Evolutionary conservation across 1,140 invertebrate genomes (phyloP), one percentile per base, ranked within the genome.

Genomic region (Drosophila subobscura): DNA sequence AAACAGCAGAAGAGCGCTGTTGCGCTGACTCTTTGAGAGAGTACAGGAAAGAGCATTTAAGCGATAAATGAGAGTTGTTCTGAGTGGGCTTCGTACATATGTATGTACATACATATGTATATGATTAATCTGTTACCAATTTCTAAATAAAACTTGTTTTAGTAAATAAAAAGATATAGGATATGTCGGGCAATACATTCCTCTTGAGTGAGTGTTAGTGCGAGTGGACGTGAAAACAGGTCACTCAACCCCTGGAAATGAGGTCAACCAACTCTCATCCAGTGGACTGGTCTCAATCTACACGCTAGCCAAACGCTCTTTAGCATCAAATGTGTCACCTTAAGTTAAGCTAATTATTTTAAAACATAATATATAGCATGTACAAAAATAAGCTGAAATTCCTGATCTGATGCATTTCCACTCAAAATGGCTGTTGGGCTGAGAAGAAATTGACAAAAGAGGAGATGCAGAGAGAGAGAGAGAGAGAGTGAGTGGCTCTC

Each of bases 211-310:
- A 45, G 41, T 53, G 20, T 5, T 2, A 14, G 3, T 7, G 27
- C 16, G 50, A 20, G 47, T 22, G 22, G 23, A 10, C 25, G 12
- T 49, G 37, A 74, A 78, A 86, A 37, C 74, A 81, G 83, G 83
- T 86, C 83, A 88, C 83, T 86, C 83, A 86, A 88, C 83, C 71
- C 74, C 58, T 61, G 57, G 27, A 46, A 88, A 86, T 86, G 83
- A 86, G 83, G 83, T 88, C 83, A 86, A 86, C 78, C 81, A 86
- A 88, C 78, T 47, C 29, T 53, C 72, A 44, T n/a, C 23, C 27
- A 41, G 8, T 14, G 27, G 20, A 12, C 3, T 33, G 27, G 5
- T 23, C 25, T 7, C 10, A 29, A 10, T 42, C 14, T 44, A 37
- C 12, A 52, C 29, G 22, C 45, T 23, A 45, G 37, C 12, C 10